Percentiles rank a stretch among this genome's conserved stretches.
phyloP scores from a whole-genome alignment of 2,797 vertebrate species.

The Myoxocephalus aenaeus region DNA sequence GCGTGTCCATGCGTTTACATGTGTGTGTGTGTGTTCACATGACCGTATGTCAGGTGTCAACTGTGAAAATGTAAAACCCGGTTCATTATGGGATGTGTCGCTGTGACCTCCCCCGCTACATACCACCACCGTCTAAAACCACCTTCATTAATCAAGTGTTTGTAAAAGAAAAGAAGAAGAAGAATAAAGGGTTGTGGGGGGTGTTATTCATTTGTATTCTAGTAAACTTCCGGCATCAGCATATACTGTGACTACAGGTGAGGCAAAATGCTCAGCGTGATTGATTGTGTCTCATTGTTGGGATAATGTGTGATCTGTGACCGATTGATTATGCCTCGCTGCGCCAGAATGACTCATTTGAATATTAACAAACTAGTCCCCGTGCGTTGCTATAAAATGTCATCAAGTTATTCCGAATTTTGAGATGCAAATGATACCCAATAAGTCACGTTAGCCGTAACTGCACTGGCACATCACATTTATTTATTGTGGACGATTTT shows the following conservation, averaged over 20 bases:
- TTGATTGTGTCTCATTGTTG: constrained; percentile 76
- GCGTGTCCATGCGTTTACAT: constrained; percentile 21
- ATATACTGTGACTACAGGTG: constrained; percentile 73
- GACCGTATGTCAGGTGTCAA: constrained; percentile 26
- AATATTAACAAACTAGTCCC: constrained; percentile 62
- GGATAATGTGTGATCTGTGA: constrained; percentile 76
- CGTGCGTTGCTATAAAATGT: constrained; percentile 43
- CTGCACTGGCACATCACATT: not conserved
- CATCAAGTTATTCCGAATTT: constrained; percentile 44
- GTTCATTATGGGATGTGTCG: constrained; percentile 58
- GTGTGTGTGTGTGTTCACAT: not conserved
- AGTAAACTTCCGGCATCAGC: constrained; percentile 72
- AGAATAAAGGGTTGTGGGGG: not conserved
- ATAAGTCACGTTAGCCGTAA: constrained; percentile 28
- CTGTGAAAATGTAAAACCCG: constrained; percentile 45
- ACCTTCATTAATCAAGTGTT: constrained; percentile 69
- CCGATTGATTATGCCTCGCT: constrained; percentile 65
- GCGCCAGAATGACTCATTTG: constrained; percentile 59
- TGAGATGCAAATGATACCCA: constrained; percentile 13
- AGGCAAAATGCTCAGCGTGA: constrained; percentile 71
- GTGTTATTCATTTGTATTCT: constrained; percentile 74
- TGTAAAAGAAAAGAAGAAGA: not conserved
- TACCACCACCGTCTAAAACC: constrained; percentile 29
- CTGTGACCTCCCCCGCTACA: constrained; percentile 32
- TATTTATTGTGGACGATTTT: constrained; percentile 3